Evolutionary conservation across 2,888 invertebrate species (phyloP), one percentile per base, ranked within the genome.

Genomic region (Cerastoderma edule): DNA sequence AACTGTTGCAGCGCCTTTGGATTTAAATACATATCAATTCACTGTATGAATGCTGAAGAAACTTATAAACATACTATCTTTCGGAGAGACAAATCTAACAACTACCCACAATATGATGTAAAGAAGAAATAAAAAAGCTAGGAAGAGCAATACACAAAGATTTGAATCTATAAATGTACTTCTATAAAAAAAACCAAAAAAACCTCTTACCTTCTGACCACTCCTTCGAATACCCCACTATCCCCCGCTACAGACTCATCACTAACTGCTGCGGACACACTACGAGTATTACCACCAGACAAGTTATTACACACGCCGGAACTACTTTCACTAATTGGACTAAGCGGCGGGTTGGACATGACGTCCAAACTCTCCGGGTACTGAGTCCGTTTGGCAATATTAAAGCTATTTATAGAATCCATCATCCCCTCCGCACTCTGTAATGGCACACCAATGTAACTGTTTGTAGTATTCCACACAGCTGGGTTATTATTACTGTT

Each of bases 171-270:
- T 44, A 44, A 44, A 44, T 19, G 16, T 46, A 22, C 39, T 64
- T 44, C 44, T 27, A 48, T 19, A 33, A 19, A 60, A 28, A 60
- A 24, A 53, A n/a, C 22, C n/a, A 19, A 39, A 56, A 72, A 39
- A 28, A 30, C 8, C 33, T 63, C 85, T 72, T 83, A 92, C 91
- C 92, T 89, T 85, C 92, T 91, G 57, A 91, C 88, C 50, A 92
- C 91, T 35, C 93, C 93, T 73, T 93, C 93, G 85, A 93, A 93
- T 16, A 93, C 93, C 4, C 93, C 93, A 77, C 93, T 93, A 82
- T 93, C 93, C 0, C 98, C 98, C 54, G 99, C 98, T 75, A 99
- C 98, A 57, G 98, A 98, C 92, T 99, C 99, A 92, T 98, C 98
- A 92, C 98, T 98, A 24, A 98, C 98, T 44, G 98, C 98, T 48